Evolutionary conservation across 2,888 invertebrate species (phyloP), one percentile per base, ranked within the genome.

Genomic region (Yponomeuta sedellus): DNA sequence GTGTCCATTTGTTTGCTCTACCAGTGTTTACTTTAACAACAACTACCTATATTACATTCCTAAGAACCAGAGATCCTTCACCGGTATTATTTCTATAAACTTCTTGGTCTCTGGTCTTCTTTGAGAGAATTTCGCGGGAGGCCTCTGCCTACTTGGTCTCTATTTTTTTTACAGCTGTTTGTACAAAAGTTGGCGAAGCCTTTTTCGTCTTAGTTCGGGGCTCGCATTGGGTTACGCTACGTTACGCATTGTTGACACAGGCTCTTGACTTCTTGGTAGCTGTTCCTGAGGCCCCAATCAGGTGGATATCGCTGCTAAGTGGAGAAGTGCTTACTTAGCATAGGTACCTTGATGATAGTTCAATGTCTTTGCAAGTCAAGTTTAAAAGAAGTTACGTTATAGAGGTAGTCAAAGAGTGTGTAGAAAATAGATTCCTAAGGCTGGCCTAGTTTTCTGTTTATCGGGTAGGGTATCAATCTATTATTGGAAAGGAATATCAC

Each of bases 61-160:
- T 52, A 16, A 12, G 4, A 52, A 52, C 44, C 44, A 52, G 44
- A 16, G 44, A 16, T 52, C 44, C 16, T 52, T 16, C 44, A 16
- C 44, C 12, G 16, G 44, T 52, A 12, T 52, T 12, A 4, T 52
- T 52, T 52, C 44, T 16, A 16, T 16, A 52, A 5, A 5, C 2
- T 52, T 52, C 6, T 12, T 5, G 44, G 44, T 16, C 44, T 52
- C 44, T 52, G 44, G 44, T 16, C 34, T 82, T 75, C 76, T 81
- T 80, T 78, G 79, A 81, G 78, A 80, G 78, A 83, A 83, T 86
- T 34, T 81, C 75, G 82, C 86, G 77, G 76, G 81, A 80, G 81
- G 81, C 82, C 81, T 84, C 81, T 28, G 57, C 44, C 44, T 77
- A 78, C 76, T 75, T 77, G 78, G 78, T 78, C 81, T 81, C 79